phyloP scores from a whole-genome alignment of 2,888 invertebrate genomes.

The Cosmia pyralina region DNA sequence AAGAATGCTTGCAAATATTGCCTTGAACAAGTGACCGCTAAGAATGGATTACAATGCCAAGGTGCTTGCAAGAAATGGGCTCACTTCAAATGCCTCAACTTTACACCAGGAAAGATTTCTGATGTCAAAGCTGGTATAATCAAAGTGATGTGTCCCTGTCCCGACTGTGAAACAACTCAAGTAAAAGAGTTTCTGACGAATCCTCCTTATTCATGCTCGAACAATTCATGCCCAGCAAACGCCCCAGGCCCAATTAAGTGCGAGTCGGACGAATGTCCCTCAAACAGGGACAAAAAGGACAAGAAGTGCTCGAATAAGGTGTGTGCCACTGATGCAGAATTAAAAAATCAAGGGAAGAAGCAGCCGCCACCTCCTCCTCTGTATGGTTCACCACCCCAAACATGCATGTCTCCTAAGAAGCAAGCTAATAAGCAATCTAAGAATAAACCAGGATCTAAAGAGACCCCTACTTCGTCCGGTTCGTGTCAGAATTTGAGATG shows the following conservation, averaged over 20 bases:
- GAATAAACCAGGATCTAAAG: background rate
- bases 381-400: background rate
- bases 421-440: background rate
- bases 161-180: slow-evolving; percentile 69
- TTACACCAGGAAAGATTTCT: slow-evolving; percentile 75
- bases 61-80: slow-evolving; percentile 80
- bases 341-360: background rate
- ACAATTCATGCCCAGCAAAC: slow-evolving; percentile 66
- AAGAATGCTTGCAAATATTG: slow-evolving; percentile 80
- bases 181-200: slow-evolving; percentile 57
- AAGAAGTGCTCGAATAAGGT: background rate
- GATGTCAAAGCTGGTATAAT: slow-evolving; percentile 76
- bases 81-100: slow-evolving; percentile 77
- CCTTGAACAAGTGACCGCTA: slow-evolving; percentile 68
- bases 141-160: slow-evolving; percentile 77
- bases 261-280: slow-evolving; percentile 15
- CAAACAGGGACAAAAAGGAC: background rate
- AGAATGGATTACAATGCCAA: slow-evolving; percentile 77
- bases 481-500: background rate
- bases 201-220: slow-evolving; percentile 65
- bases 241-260: slow-evolving; percentile 51
- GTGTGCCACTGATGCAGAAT: slow-evolving; percentile 1
- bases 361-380: background rate
- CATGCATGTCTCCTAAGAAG: background rate
- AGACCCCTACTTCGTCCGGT: background rate